These are phyloP conservation scores for Drosophila quinaria DNA, from an alignment of 2,888 invertebrate species.

Conservation along the genomic window DNA sequence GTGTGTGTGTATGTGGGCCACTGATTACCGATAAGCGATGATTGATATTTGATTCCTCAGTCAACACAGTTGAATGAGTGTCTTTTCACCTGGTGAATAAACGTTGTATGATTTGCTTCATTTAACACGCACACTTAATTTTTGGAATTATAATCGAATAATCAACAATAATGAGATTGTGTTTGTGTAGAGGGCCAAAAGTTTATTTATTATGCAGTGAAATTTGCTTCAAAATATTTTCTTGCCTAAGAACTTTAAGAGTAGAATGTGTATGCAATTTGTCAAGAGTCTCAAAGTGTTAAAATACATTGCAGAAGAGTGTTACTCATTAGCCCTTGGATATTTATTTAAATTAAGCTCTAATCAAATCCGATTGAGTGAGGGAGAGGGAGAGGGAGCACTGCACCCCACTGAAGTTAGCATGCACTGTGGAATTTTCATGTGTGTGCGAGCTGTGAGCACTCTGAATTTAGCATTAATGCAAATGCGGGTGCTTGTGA, in stretches of 20 bases:
- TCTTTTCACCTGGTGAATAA: conserved; percentile 20
- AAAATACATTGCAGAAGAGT: not conserved
- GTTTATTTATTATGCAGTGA: not conserved
- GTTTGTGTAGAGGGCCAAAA: not conserved
- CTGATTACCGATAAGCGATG: conserved; percentile 50
- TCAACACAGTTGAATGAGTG: conserved; percentile 38
- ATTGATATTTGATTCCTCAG: conserved; percentile 51
- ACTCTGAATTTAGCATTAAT: not conserved
- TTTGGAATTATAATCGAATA: conserved; percentile 18
- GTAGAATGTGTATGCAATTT: not conserved
- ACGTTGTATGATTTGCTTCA: conserved; percentile 40
- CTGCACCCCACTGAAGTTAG: not conserved
- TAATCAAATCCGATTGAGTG: not conserved
- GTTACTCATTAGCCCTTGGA: not conserved
- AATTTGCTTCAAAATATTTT: not conserved
- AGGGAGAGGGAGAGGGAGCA: not conserved
- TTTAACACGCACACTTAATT: conserved; percentile 38
- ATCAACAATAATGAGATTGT: not conserved
- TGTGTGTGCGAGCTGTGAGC: not conserved
- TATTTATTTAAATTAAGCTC: not conserved
- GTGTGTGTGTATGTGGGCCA: conserved; percentile 7
- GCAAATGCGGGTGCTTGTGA: not conserved
- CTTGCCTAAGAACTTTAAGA: not conserved
- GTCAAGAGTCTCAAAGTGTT: not conserved
- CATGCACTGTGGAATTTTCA: too few relatives aligned